Base-by-base conservation (phyloP, 2,797 vertebrate genomes). In the Phataginus tricuspis region DNA sequence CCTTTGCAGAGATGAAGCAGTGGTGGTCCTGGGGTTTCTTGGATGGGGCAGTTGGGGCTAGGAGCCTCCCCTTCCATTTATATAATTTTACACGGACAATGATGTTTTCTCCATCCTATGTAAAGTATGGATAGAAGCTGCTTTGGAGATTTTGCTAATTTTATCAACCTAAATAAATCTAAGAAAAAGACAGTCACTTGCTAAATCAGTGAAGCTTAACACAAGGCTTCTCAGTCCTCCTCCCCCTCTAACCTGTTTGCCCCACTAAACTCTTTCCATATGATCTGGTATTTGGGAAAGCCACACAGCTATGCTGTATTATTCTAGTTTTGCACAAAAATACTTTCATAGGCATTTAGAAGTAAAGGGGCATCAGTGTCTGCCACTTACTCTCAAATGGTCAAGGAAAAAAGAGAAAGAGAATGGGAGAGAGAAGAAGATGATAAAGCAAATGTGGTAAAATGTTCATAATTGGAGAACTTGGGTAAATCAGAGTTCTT, bases 121-220 rank as follows among this genome's bases (percentile, higher is more conserved):
- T 75, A 19, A 80, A 94, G 45, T 74, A 37, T 64, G 8, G 16
- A 15, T 61, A 51, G 64, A 78, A 80, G 23, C 14, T 87, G 13
- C 45, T 69, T 79, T 94, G 71, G 53, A 92, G 79, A 82, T 63
- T 61, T 90, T 64, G 18, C 29, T 90, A n/a, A 42, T 92, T 80
- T 64, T 78, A 77, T 37, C 74, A 45, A 45, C 45, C 61, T 82
- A 75, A 94, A 45, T 64, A 75, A 94, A 92, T 49, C 12, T n/a
- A 63, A 89, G 49, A 79, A 86, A 68, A 85, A 72, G 42, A 64
- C 3, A 12, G 87, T 31, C 31, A 29, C 27, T 90, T 94, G 34
- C 57, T 91, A 87, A 93, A 23, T 91, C 45, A 61, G 19, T 78
- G 49, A 11, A 53, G 9, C 16, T 75, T 85, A 80, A 85, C 42